A percentile compares a stretch with the other conserved stretches of the same genome.
These are phyloP conservation scores for Henricia sp. DNA, from an alignment of 53 echinoderm and acorn worm species.

Conservation along the genomic window DNA sequence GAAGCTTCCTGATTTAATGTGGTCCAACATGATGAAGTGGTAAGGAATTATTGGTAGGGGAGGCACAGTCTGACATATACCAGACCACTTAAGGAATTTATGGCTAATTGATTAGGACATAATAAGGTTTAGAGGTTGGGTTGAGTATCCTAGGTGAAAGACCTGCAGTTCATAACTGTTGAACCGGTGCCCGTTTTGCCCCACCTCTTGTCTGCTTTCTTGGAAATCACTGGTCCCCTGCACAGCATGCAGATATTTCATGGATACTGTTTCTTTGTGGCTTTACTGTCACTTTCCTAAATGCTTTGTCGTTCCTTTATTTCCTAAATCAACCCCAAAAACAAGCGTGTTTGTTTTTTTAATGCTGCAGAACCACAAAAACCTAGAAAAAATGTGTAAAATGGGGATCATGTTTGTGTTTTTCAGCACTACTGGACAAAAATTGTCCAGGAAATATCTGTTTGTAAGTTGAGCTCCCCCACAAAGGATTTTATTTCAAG, in stretches of 20 bases:
- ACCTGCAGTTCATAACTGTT: constrained; percentile 28
- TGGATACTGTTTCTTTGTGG: background rate
- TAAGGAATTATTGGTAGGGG: background rate
- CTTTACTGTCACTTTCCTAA: background rate
- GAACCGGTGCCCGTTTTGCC: background rate
- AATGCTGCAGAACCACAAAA: too few relatives aligned
- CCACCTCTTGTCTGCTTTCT: background rate
- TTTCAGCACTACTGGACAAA: too few relatives aligned
- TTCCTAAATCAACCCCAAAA: too few relatives aligned
- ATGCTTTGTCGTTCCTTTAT: too few relatives aligned
- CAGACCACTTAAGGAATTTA: constrained; percentile 7
- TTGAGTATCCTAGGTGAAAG: constrained; percentile 44
- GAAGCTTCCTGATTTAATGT: constrained; percentile 37
- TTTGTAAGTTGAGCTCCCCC: too few relatives aligned
- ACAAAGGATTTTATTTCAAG: too few relatives aligned
- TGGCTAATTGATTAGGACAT: constrained; percentile 44
- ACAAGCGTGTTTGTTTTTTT: too few relatives aligned
- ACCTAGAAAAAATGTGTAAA: too few relatives aligned
- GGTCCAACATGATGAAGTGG: constrained; percentile 2
- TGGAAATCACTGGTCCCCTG: constrained; percentile 22
- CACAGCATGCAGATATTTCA: background rate
- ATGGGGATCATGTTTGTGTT: too few relatives aligned
- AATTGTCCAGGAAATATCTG: too few relatives aligned
- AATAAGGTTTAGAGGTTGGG: constrained; percentile 35
- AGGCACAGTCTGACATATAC: constrained; percentile 27